Conservation (phyloP, 23 tunicate genomes). For the Styela plicata region DNA sequence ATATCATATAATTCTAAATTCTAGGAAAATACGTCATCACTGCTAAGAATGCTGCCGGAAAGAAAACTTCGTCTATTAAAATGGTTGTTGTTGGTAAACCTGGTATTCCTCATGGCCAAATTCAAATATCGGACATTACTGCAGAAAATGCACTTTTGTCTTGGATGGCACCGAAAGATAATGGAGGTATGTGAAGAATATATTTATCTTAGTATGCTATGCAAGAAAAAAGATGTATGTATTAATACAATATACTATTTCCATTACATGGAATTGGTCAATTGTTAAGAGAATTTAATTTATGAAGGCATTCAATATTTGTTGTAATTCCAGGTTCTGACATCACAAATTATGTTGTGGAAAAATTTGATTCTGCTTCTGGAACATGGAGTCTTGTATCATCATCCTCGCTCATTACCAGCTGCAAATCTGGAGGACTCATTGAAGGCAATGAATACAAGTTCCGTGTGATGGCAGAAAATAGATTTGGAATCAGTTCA, state of each 20-base stretch:
- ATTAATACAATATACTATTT: too few species aligned
- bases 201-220: too few species aligned
- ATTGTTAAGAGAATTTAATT: too few species aligned
- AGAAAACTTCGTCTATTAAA: constrained; percentile 54
- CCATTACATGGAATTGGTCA: too few species aligned
- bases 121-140: constrained; percentile 60
- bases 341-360: constrained; percentile 75
- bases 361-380: constrained; percentile 50
- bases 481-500: constrained; percentile 77
- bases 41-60: constrained; percentile 72
- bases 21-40: constrained; percentile 75
- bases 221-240: too few species aligned
- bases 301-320: too few species aligned
- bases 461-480: constrained; percentile 90
- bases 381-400: constrained; percentile 77
- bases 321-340: constrained; percentile 81
- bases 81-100: constrained; percentile 86
- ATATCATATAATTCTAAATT: too few species aligned
- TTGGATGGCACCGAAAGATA: constrained; percentile 79
- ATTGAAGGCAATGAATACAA: constrained; percentile 77
- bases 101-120: constrained; percentile 57
- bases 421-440: constrained; percentile 62
- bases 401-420: constrained; percentile 40
- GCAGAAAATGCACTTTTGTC: constrained; percentile 62
- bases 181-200: constrained; percentile 53